Evolutionary conservation across 2,888 invertebrate genomes (phyloP).

Genomic region (Portevinia maculata): DNA sequence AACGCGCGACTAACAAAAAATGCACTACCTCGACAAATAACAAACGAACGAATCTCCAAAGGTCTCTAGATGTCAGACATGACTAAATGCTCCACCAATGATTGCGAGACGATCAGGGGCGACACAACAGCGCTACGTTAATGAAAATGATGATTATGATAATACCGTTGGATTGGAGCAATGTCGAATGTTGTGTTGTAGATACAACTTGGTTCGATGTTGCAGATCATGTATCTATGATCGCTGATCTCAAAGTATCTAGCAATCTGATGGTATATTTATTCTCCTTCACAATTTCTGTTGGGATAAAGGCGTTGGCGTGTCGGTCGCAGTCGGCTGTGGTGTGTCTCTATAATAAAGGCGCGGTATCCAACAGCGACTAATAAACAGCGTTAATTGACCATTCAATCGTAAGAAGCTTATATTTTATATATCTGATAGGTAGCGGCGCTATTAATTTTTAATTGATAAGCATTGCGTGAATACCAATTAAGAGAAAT

Average conservation of each 20-base stretch:
- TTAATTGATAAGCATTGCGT: conserved; percentile 10
- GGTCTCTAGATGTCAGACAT: conserved; percentile 73
- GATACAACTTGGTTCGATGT: conserved; percentile 61
- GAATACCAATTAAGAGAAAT: no score
- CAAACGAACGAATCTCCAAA: conserved; percentile 52
- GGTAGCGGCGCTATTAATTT: conserved; percentile 22
- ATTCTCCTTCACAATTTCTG: conserved; percentile 10
- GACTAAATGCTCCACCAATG: conserved; percentile 64
- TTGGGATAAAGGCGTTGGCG: conserved; percentile 47
- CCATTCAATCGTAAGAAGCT: conserved; percentile 32
- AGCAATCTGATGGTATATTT: conserved; percentile 12
- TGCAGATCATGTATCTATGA: conserved; percentile 24
- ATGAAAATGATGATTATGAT: conserved; percentile 24
- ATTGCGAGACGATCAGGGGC: conserved; percentile 64
- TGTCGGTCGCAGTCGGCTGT: background rate
- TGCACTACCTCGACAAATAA: background rate
- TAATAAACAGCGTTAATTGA: conserved; percentile 31
- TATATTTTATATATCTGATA: conserved; percentile 53
- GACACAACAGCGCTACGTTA: conserved; percentile 55
- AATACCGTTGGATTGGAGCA: conserved; percentile 26
- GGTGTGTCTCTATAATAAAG: conserved; percentile 16
- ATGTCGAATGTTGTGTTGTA: conserved; percentile 36
- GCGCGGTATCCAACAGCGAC: conserved; percentile 39
- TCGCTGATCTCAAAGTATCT: conserved; percentile 42
- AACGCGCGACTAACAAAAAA: conserved; percentile 31